These are phyloP conservation scores for Apistogramma diplotaenia DNA, from an alignment of 2,113 vertebrate species.

Conservation along the genomic window DNA sequence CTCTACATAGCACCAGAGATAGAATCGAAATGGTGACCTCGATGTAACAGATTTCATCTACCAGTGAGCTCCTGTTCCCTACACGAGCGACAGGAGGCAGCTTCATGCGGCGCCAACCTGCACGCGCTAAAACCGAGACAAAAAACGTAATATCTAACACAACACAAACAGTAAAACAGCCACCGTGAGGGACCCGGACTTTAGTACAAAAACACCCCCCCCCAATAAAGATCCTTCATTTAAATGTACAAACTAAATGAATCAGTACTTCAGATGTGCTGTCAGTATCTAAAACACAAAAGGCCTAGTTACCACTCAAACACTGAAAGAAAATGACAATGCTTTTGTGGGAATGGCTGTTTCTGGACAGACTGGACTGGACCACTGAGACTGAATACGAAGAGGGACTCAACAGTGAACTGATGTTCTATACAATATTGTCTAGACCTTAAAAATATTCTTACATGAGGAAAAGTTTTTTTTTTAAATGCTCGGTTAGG, in stretches of 20 bases:
- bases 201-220: slow-evolving; percentile 88
- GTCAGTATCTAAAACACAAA: slow-evolving; percentile 35
- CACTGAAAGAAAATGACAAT: slow-evolving; percentile 47
- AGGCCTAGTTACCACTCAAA: slow-evolving; percentile 35
- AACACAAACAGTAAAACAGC: slow-evolving; percentile 80
- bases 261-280: slow-evolving; percentile 30
- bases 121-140: slow-evolving; percentile 56
- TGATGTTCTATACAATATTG: slow-evolving; percentile 59
- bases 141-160: slow-evolving; percentile 53
- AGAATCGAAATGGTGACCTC: slow-evolving; percentile 51
- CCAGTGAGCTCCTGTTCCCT: slow-evolving; percentile 48
- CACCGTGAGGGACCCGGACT: slow-evolving; percentile 70
- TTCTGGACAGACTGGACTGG: slow-evolving; percentile 60
- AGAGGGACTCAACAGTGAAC: slow-evolving; percentile 58
- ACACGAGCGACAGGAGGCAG: slow-evolving; percentile 40
- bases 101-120: slow-evolving; percentile 50
- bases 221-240: slow-evolving; percentile 67
- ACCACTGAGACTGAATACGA: slow-evolving; percentile 61
- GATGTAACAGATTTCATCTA: slow-evolving; percentile 62
- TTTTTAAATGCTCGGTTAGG: slow-evolving; percentile 27
- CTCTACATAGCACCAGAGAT: slow-evolving; percentile 62
- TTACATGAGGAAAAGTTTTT: slow-evolving; percentile 50
- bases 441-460: slow-evolving; percentile 48
- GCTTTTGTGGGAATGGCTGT: slow-evolving; percentile 58
- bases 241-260: slow-evolving; percentile 37